These are phyloP conservation scores for Oxyteleia sp. DNA, from an alignment of 2,888 invertebrate species.

Conservation along the genomic window DNA sequence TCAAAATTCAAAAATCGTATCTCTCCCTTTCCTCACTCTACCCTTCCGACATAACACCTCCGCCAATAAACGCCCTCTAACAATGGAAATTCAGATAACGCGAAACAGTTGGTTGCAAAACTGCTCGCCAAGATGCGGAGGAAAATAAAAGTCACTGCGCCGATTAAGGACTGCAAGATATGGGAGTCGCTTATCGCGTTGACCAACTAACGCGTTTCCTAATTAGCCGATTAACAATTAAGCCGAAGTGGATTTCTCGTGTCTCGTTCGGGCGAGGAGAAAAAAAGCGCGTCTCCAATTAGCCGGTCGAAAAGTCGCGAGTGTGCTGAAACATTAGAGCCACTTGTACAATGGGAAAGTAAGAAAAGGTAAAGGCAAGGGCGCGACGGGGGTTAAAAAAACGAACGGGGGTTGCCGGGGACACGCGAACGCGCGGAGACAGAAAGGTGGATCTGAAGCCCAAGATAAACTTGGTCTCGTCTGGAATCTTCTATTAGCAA, in stretches of 20 bases:
- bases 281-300: constrained; percentile 65
- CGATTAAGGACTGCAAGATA: constrained; percentile 68
- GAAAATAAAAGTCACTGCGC: constrained; percentile 55
- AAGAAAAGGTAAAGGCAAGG: constrained; percentile 63
- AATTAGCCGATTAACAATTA: constrained; percentile 78
- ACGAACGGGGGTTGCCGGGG: constrained; percentile 72
- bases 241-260: constrained; percentile 71
- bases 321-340: constrained; percentile 66
- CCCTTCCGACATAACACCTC: constrained; percentile 24
- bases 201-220: constrained; percentile 78
- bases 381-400: constrained; percentile 62
- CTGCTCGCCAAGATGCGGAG: constrained; percentile 59
- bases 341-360: constrained; percentile 62
- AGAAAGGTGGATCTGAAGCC: constrained; percentile 80
- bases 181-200: constrained; percentile 74
- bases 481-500: constrained; percentile 88
- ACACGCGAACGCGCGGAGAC: constrained; percentile 71
- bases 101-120: constrained; percentile 54
- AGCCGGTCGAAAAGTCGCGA: constrained; percentile 73
- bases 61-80: constrained; percentile 62
- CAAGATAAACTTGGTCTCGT: constrained; percentile 87
- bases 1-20: no score
- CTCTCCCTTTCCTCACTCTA: neutral
- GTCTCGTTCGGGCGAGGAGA: constrained; percentile 48
- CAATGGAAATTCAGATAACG: constrained; percentile 56